Evolutionary conservation across 2,113 vertebrate genomes (phyloP), one percentile per base, ranked within the genome.

Genomic region (Rynchops niger): DNA sequence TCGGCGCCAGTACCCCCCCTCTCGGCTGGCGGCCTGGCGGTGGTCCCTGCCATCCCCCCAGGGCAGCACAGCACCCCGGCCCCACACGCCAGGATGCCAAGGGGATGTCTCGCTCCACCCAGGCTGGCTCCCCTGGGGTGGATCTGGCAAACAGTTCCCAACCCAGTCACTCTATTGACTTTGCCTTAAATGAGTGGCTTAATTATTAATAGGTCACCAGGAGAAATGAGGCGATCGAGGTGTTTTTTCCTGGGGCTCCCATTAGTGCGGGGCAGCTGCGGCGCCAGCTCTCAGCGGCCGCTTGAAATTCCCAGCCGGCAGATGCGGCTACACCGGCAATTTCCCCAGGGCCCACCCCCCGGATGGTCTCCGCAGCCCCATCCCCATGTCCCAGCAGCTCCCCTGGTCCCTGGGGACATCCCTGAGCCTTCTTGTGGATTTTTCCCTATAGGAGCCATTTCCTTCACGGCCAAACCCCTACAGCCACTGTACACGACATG

Each of bases 161-260:
- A 25, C 67, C 81, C 79, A 86, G 59, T 19, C 20, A 15, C 56
- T 85, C 30, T 97, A 36, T 97, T 97, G 94, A 97, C 94, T 95
- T 96, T 96, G 42, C 61, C 18, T 92, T 79, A 59, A 94, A 32
- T 29, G 22, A 84, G 55, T 9, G 59, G 96, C 52, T 98, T 97
- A 98, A 97, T 97, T 47, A 97, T 98, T 97, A 97, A 97, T 88
- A 45, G 59, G 26, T 56, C 1, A 1, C 47, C 6, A 7, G 72
- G 42, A 83, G 52, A 43, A 62, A 55, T 0, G 47, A 20, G 4
- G 52, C 14, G 9, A 4, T 2, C 3, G 3, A 7, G 32, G 38
- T 3, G 2, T 5, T 32, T 32, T 29, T 29, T 78, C 50, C 49
- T 59, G 79, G 42, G 85, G 86, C 81, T 93, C 78, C 67, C 55